Base-by-base conservation (phyloP, 1,140 invertebrate genomes). In the Antheraea mylitta region DNA sequence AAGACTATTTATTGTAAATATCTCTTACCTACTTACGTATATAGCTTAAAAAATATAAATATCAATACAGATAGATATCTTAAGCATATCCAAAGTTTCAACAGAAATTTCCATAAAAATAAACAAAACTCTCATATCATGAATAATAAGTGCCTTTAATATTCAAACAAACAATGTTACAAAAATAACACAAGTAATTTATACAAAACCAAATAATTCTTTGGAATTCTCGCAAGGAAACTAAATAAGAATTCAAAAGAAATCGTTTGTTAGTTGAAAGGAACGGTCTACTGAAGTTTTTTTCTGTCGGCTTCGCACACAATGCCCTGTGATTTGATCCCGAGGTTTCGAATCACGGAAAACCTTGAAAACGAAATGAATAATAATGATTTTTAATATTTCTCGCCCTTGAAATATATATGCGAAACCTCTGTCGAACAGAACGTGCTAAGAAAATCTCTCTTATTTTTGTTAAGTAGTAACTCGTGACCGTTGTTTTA, bases 371-470 rank as follows among this genome's bases (percentile, higher is more conserved):
- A 62, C 59, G 18, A 30, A 70, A 70, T 61, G 59, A 70, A 19
- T 62, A 58, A 70, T 70, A 64, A 70, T 70, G 60, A 62, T 66
- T 45, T 60, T 19, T 53, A 60, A 60, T 60, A 60, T 60, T 66
- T 66, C 61, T 61, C 58, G 38, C 69, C 69, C 64, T 66, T 66
- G 64, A 59, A 53, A 53, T 13, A 53, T n/a, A 53, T 53, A 13
- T 53, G 45, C 45, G 45, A 53, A 53, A 53, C 45, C 45, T 13
- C 45, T 16, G 45, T 16, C 1, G 16, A 53, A 13, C 45, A 13
- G 45, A 53, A 53, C 45, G 45, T 53, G 45, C 45, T 11, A 53
- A 53, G 45, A 53, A 48, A 16, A 16, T 53, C 9, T n/a, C 16
- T 2, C 16, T 53, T 53, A 16, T 53, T 53, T 53, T 53, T 53